Evolutionary conservation across 2,888 invertebrate species (phyloP).

Genomic region (Patella pellucida): DNA sequence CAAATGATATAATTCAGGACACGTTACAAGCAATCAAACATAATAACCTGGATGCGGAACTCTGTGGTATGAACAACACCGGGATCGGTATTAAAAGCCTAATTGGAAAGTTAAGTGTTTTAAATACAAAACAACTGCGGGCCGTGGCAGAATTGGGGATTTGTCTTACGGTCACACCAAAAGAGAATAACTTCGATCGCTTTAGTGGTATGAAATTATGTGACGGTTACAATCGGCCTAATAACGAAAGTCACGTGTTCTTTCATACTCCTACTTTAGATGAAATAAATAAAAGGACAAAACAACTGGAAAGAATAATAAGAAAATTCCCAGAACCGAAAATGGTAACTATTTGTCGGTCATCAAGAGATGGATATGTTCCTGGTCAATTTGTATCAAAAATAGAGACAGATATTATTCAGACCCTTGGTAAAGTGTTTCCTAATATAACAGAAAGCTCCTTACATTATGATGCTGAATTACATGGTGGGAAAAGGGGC

Average conservation of each 20-base stretch:
- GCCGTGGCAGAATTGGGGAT: constrained; percentile 42
- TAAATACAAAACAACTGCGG: constrained; percentile 30
- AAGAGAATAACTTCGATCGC: constrained; percentile 21
- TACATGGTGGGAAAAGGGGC: constrained; percentile 50
- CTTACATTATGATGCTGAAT: constrained; percentile 46
- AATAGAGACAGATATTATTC: too few relatives aligned
- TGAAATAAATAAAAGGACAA: constrained; percentile 28
- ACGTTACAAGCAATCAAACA: too few relatives aligned
- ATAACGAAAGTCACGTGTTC: constrained; percentile 31
- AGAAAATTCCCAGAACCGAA: constrained; percentile 29
- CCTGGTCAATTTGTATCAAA: constrained; percentile 45
- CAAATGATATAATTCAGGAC: too few relatives aligned
- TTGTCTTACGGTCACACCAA: constrained; percentile 44
- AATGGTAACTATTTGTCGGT: constrained; percentile 51
- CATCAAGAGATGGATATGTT: constrained; percentile 55
- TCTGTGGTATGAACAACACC: too few relatives aligned
- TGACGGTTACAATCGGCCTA: constrained; percentile 44
- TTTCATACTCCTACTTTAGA: constrained; percentile 37
- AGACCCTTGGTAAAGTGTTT: too few relatives aligned
- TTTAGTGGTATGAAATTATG: constrained; percentile 39
- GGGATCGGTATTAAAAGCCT: too few relatives aligned
- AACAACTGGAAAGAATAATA: constrained; percentile 31
- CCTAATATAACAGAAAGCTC: constrained; percentile 26
- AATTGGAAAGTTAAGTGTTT: too few relatives aligned
- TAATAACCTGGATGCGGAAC: too few relatives aligned